Conservation (phyloP, 2,888 invertebrate species). For the Nemotelus pantherinus region DNA sequence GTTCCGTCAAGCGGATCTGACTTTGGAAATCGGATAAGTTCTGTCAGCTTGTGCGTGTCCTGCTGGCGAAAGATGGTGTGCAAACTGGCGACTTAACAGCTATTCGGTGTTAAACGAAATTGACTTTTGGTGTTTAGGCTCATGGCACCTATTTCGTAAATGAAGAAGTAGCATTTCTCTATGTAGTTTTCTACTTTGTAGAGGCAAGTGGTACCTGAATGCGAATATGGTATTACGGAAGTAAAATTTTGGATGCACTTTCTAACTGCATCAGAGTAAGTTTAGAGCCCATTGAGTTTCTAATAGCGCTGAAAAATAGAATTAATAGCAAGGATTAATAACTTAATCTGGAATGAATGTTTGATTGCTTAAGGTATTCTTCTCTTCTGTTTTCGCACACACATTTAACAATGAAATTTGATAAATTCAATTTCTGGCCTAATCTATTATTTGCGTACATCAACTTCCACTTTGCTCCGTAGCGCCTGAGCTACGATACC, state of each 20-base stretch:
- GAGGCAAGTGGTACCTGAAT: background rate
- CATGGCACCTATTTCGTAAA: background rate
- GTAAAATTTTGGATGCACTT: background rate
- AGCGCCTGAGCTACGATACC: background rate
- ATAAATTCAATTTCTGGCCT: too few relatives aligned
- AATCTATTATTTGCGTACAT: too few relatives aligned
- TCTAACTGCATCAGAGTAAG: too few relatives aligned
- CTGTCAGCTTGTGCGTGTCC: background rate
- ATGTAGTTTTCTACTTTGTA: background rate
- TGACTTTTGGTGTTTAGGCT: slow-evolving; percentile 42
- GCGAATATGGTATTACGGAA: background rate
- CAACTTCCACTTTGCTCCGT: too few relatives aligned
- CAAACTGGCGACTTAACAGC: slow-evolving; percentile 40
- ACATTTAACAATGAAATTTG: background rate
- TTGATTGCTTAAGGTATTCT: too few relatives aligned
- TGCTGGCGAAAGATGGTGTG: background rate
- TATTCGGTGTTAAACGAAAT: slow-evolving; percentile 42
- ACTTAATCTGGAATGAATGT: too few relatives aligned
- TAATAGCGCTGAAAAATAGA: too few relatives aligned
- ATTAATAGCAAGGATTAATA: too few relatives aligned
- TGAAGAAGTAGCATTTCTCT: background rate
- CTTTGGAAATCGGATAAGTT: slow-evolving; percentile 19
- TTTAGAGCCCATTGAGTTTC: too few relatives aligned
- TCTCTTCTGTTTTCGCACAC: background rate
- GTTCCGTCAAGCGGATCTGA: background rate